Conservation (phyloP, 2,888 invertebrate species). For the Mallateleia sp. region DNA sequence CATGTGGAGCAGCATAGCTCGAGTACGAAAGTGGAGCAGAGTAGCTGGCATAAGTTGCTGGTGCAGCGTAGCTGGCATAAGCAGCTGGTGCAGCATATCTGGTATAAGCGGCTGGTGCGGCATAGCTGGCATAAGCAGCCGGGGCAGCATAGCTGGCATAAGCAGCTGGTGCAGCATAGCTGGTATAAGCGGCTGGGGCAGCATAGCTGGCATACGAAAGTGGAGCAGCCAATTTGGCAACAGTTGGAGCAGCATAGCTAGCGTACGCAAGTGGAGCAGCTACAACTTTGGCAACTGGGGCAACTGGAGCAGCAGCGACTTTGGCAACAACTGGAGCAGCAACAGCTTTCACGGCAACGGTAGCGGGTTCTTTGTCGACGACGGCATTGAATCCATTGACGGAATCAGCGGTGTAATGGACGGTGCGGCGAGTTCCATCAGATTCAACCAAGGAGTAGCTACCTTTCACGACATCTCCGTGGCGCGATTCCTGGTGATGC, state of each 20-base stretch:
- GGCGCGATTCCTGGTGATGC: slow-evolving; percentile 82
- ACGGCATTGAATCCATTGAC: too few relatives aligned
- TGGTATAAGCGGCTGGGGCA: slow-evolving; percentile 39
- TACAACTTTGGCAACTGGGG: slow-evolving; percentile 75
- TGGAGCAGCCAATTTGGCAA: background rate
- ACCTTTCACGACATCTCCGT: slow-evolving; percentile 83
- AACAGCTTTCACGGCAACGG: slow-evolving; percentile 81
- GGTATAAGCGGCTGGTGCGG: background rate
- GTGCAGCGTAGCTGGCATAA: slow-evolving; percentile 90
- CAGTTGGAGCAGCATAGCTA: slow-evolving; percentile 51
- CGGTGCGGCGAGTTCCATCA: slow-evolving; percentile 82
- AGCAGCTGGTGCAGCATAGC: background rate
- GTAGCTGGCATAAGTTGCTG: background rate
- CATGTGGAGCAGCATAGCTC: slow-evolving; percentile 4
- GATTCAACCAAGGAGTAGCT: slow-evolving; percentile 83
- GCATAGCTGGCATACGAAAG: slow-evolving; percentile 83
- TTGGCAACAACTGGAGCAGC: slow-evolving; percentile 89
- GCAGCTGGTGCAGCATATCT: slow-evolving; percentile 90
- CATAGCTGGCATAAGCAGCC: background rate
- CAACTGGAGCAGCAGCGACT: slow-evolving; percentile 37
- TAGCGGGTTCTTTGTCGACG: slow-evolving; percentile 82
- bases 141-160: background rate
- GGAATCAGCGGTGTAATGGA: slow-evolving; percentile 83
- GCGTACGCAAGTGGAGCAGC: slow-evolving; percentile 82
- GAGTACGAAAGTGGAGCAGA: background rate